Percentiles rank a stretch among this genome's conserved stretches.
Conservation (phyloP, 1,140 invertebrate species). For the Trichonephila clavata region DNA sequence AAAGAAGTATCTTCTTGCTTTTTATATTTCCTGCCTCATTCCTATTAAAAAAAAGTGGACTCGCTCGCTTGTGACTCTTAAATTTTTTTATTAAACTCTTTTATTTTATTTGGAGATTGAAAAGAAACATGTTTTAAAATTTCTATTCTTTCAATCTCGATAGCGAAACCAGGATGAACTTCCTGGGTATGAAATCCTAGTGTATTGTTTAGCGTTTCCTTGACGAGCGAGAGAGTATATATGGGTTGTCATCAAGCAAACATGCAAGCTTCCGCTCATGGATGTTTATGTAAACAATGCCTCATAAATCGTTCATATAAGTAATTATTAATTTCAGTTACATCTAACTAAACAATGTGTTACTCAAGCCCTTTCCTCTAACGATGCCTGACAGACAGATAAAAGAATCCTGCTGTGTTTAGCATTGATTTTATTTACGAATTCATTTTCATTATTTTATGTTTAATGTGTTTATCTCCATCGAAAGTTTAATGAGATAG, state of each 20-base stretch:
- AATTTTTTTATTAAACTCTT: background rate
- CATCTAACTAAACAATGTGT: background rate
- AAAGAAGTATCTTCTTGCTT: background rate
- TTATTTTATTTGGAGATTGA: background rate
- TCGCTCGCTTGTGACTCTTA: background rate
- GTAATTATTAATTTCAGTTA: background rate
- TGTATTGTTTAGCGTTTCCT: background rate
- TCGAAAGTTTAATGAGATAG: no score
- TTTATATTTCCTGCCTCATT: background rate
- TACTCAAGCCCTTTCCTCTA: no score
- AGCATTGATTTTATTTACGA: no score
- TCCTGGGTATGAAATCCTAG: background rate
- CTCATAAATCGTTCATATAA: background rate
- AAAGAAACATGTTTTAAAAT: background rate
- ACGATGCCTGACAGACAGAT: no score
- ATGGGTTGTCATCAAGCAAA: background rate
- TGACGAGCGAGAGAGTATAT: background rate
- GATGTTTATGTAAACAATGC: background rate
- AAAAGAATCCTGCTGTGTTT: no score
- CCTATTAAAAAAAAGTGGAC: background rate
- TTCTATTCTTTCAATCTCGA: background rate
- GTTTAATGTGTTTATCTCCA: no score
- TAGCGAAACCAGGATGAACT: slow-evolving; percentile 35
- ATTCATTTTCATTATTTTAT: no score
- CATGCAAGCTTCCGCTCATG: background rate